Percentiles rank a stretch among this genome's conserved stretches.
Evolutionary conservation across 2,113 vertebrate species (phyloP).

Genomic region (Tychaedon coryphoeus): DNA sequence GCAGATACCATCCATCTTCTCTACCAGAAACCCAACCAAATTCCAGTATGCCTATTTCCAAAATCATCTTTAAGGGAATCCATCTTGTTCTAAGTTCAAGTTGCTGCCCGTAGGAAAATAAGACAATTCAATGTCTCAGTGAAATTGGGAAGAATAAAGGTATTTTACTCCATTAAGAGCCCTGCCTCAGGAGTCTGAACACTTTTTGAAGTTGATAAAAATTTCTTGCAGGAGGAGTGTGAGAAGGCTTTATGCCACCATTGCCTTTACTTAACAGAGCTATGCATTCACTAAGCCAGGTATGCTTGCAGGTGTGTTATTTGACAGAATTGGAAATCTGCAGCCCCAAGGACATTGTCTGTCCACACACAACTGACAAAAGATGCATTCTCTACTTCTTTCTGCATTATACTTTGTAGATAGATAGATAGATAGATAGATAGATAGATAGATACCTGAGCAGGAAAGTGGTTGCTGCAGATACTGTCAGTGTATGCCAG

Average conservation of each 20-base stretch:
- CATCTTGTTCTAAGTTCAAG: not conserved
- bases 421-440: too few species aligned
- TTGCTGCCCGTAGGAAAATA: not conserved
- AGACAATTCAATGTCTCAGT: not conserved
- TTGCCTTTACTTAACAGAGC: not conserved
- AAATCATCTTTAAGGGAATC: not conserved
- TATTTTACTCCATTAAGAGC: not conserved
- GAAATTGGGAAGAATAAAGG: not conserved
- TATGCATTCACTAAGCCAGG: not conserved
- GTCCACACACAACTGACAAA: not conserved
- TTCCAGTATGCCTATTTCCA: not conserved
- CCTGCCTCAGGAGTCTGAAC: not conserved
- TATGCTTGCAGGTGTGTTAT: not conserved
- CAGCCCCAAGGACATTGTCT: not conserved
- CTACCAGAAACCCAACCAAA: not conserved
- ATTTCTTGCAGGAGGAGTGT: not conserved
- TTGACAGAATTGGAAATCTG: not conserved
- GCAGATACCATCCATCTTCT: not conserved
- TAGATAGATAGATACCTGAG: not conserved
- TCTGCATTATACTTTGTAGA: not conserved
- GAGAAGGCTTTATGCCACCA: not conserved
- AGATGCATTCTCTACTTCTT: not conserved
- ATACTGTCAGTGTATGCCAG: not conserved
- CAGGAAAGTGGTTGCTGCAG: not conserved
- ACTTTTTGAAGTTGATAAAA: not conserved